Evolutionary conservation across 2,113 vertebrate genomes (phyloP).

Genomic region (Alexandromys fortis): DNA sequence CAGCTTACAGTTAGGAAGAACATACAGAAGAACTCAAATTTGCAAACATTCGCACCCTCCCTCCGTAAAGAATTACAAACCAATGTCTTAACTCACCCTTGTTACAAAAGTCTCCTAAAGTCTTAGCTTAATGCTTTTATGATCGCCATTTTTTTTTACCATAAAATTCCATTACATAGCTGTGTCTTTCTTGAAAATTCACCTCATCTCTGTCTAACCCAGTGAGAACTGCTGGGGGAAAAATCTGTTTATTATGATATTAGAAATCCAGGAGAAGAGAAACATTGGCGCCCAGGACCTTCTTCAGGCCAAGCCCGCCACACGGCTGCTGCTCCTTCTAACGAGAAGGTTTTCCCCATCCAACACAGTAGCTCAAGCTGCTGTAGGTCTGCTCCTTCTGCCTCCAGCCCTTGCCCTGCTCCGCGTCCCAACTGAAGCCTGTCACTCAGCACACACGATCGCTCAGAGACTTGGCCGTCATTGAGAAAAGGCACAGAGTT

Average conservation of each 20-base stretch:
- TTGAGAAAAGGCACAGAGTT: neutral
- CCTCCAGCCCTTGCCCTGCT: neutral
- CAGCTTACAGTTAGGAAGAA: conserved; percentile 60
- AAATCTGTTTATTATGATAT: conserved; percentile 83
- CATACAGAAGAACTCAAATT: conserved; percentile 76
- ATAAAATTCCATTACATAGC: conserved; percentile 83
- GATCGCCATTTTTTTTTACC: conserved; percentile 81
- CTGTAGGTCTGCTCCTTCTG: neutral
- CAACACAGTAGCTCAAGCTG: conserved; percentile 66
- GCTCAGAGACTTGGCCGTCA: too few relatives aligned
- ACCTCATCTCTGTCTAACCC: conserved; percentile 77
- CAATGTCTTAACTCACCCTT: conserved; percentile 74
- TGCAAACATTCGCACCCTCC: conserved; percentile 71
- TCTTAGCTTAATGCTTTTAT: conserved; percentile 80
- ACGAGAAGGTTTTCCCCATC: neutral
- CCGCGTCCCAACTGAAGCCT: neutral
- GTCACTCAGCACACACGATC: neutral
- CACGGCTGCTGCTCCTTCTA: conserved; percentile 49
- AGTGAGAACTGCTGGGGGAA: conserved; percentile 80
- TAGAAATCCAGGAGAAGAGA: conserved; percentile 83
- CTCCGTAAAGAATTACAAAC: conserved; percentile 76
- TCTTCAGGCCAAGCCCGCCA: conserved; percentile 2
- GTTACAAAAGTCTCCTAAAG: conserved; percentile 70
- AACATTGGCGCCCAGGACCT: neutral
- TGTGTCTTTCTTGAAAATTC: conserved; percentile 82